Percentiles rank a stretch among this genome's conserved stretches.
These are phyloP conservation scores for Cryptus viduatorius DNA, from an alignment of 2,888 invertebrate species.

Conservation along the genomic window DNA sequence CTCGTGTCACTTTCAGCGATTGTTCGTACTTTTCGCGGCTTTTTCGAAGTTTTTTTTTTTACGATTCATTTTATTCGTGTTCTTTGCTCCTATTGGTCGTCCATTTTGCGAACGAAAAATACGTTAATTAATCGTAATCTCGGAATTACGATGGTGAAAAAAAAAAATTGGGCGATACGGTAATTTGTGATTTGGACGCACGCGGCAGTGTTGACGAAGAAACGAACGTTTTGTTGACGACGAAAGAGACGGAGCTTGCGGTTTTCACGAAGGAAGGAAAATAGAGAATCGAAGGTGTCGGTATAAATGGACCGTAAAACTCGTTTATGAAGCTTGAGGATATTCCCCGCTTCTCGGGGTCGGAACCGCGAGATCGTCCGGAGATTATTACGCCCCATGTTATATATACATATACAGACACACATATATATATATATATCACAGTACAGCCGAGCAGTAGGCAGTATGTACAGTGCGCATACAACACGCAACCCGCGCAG, in stretches of 20 bases:
- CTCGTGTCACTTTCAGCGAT: too few species aligned
- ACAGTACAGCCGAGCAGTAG: not conserved
- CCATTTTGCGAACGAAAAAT: too few species aligned
- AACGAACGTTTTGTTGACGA: conserved; percentile 26
- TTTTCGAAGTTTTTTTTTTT: too few species aligned
- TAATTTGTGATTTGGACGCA: not conserved
- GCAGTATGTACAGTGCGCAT: conserved; percentile 10
- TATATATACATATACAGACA: not conserved
- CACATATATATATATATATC: conserved; percentile 9
- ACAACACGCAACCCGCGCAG: conserved; percentile 25
- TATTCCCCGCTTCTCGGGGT: conserved; percentile 59
- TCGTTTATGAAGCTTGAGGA: conserved; percentile 76
- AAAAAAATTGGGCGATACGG: conserved; percentile 52
- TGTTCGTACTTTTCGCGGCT: too few species aligned
- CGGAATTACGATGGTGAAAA: not conserved
- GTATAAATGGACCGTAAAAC: conserved; percentile 78
- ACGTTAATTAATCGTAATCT: not conserved
- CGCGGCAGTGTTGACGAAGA: not conserved
- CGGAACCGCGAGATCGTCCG: conserved; percentile 46
- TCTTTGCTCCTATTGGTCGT: too few species aligned
- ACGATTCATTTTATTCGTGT: too few species aligned
- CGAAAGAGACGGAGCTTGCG: not conserved
- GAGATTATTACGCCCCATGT: conserved; percentile 54
- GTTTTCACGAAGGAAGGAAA: conserved; percentile 68
- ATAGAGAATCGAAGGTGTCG: conserved; percentile 76